Base-by-base conservation (phyloP, 2,888 invertebrate genomes). In the Dicycla oo region DNA sequence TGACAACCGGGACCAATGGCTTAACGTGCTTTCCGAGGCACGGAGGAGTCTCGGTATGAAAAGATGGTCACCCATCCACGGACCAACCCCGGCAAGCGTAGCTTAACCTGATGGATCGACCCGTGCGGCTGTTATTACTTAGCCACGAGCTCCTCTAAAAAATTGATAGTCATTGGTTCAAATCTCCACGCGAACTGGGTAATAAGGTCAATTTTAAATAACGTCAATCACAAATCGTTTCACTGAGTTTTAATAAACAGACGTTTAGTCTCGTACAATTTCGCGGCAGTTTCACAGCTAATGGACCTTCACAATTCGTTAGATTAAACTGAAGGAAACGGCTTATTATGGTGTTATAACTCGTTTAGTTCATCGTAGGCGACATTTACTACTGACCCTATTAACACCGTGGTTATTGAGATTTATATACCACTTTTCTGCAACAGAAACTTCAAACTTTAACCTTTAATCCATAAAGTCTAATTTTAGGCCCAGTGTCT, bases 281-380 rank as follows among this genome's bases (percentile, higher is more conserved):
- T 74, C 63, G 75, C 83, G 83, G 53, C 63, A 49, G 38, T 74
- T 83, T 67, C 47, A 60, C 66, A 69, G 60, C n/a, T 74, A 61
- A 73, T 73, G 49, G 60, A 38, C 58, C 63, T 69, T 63, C 62
- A 45, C 63, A 74, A 83, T 67, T 80, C 7, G 56, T 74, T 71
- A 65, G 69, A 83, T 57, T 75, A 60, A 71, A 71, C 60, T 64
- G 57, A 69, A 69, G 74, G 72, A 84, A 77, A 70, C 64, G 15
- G 56, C 67, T 72, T 69, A 70, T 83, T 75, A 86, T 53, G 62
- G 57, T 63, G 63, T 72, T 75, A 69, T 54, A 38, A 53, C 34
- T 76, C 63, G 60, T 72, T 70, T 63, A 74, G 57, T 70, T 53
- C 11, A 34, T 34, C 62, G 73, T 75, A 71, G 83, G 86, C 78